phyloP scores from a whole-genome alignment of 1,140 invertebrate species.

The Conopomorpha cramerella region DNA sequence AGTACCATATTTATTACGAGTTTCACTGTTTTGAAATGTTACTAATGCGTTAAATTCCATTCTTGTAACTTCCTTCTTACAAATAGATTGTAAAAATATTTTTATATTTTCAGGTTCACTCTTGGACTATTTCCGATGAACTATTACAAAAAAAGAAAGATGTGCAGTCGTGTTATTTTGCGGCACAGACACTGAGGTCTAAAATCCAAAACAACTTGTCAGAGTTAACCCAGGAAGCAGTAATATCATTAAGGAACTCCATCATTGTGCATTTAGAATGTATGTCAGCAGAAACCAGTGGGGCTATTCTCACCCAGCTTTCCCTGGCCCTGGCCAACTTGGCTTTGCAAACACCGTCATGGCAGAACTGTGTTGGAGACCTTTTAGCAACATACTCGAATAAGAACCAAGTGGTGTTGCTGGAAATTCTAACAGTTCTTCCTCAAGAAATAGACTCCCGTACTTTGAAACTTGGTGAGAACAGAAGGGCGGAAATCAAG shows the following conservation, averaged over 20 bases:
- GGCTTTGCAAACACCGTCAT: conserved; percentile 90
- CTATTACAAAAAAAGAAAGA: conserved; percentile 85
- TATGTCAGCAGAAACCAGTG: conserved; percentile 80
- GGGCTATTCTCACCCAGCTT: conserved; percentile 88
- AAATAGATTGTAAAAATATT: too few species aligned
- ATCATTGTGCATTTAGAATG: conserved; percentile 87
- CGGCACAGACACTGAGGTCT: conserved; percentile 95
- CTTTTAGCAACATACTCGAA: conserved; percentile 75
- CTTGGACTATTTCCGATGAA: conserved; percentile 95
- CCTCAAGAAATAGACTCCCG: conserved; percentile 94
- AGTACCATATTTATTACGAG: conserved; percentile 37
- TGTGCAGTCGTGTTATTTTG: conserved; percentile 95
- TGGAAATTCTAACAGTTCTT: conserved; percentile 91
- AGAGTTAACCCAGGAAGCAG: conserved; percentile 86
- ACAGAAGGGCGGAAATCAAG: conserved; percentile 83
- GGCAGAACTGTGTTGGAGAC: conserved; percentile 88
- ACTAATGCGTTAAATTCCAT: conserved; percentile 7
- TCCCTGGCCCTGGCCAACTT: conserved; percentile 92
- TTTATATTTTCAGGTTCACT: conserved; percentile 77
- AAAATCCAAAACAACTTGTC: conserved; percentile 94
- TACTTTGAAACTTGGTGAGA: conserved; percentile 85
- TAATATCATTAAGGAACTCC: conserved; percentile 87
- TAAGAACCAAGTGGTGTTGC: conserved; percentile 74
- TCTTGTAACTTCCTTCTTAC: conserved; percentile 80
- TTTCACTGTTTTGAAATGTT: not conserved